Percentiles rank a stretch among this genome's conserved stretches.
Conservation (phyloP, 2,797 vertebrate species). For the Streptopelia turtur region DNA sequence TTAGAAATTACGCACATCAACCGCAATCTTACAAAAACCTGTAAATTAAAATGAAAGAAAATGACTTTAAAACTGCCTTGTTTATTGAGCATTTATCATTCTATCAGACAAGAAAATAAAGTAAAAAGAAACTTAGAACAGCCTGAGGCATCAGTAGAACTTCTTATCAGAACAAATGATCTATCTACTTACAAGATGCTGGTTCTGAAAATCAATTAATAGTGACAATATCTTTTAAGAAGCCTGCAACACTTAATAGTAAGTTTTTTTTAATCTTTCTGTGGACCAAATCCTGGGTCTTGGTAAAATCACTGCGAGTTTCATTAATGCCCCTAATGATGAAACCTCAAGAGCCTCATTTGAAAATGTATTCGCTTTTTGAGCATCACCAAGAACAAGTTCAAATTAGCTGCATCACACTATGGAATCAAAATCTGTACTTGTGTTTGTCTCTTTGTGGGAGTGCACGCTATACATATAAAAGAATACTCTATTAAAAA, state of each 20-base stretch:
- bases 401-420: conserved; percentile 21
- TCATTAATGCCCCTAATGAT: not conserved
- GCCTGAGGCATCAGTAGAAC: not conserved
- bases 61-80: conserved; percentile 43
- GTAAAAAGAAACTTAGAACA: conserved; percentile 12
- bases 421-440: not conserved
- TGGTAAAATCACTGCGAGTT: not conserved
- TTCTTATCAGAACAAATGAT: conserved; percentile 33
- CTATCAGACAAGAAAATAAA: conserved; percentile 31
- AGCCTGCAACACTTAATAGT: not conserved
- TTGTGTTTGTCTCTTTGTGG: not conserved
- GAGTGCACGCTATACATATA: not conserved
- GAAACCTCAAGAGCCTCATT: not conserved
- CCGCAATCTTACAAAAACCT: conserved; percentile 41
- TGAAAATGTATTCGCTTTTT: not conserved
- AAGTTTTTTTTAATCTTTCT: conserved; percentile 20
- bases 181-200: not conserved
- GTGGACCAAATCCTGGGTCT: not conserved
- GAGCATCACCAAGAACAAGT: not conserved
- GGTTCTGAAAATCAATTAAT: conserved; percentile 29
- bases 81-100: conserved; percentile 37
- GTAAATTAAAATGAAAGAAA: conserved; percentile 60
- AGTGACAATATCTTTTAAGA: conserved; percentile 13
- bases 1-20: conserved; percentile 27
- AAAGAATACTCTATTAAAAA: not conserved